phyloP scores from a whole-genome alignment of 2,888 invertebrate species.

The Macaria liturata region DNA sequence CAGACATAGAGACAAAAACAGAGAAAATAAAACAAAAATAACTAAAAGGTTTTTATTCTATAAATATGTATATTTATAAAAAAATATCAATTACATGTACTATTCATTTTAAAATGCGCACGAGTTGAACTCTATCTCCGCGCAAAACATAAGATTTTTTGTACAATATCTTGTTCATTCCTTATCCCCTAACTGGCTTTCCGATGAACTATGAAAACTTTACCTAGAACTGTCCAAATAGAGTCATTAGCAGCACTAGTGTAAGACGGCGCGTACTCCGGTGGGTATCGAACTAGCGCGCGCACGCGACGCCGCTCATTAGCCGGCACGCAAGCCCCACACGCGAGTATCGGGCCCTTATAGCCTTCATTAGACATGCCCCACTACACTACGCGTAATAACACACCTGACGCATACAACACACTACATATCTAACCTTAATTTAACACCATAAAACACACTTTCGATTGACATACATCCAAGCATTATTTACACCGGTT shows the following conservation, averaged over 20 bases:
- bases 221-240: slow-evolving; percentile 27
- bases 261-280: slow-evolving; percentile 52
- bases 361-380: slow-evolving; percentile 63
- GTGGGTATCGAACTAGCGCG: slow-evolving; percentile 65
- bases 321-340: slow-evolving; percentile 66
- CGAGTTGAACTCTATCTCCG: too few relatives aligned
- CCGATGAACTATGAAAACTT: slow-evolving; percentile 1
- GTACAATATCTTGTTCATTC: not conserved
- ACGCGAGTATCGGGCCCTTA: slow-evolving; percentile 31
- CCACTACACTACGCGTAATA: slow-evolving; percentile 55
- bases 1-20: too few relatives aligned
- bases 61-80: too few relatives aligned
- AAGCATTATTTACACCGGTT: slow-evolving; percentile 31
- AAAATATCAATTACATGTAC: too few relatives aligned
- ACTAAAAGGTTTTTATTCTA: too few relatives aligned
- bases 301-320: slow-evolving; percentile 78
- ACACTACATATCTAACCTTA: slow-evolving; percentile 48
- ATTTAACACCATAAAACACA: slow-evolving; percentile 11
- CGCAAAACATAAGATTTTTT: slow-evolving; percentile 1
- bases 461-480: not conserved
- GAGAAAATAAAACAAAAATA: too few relatives aligned
- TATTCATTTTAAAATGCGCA: slow-evolving; percentile 11
- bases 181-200: not conserved
- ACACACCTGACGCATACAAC: slow-evolving; percentile 36
- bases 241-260: slow-evolving; percentile 32